phyloP scores from a whole-genome alignment of 2,888 invertebrate genomes.

The Caenorhabditis afra region DNA sequence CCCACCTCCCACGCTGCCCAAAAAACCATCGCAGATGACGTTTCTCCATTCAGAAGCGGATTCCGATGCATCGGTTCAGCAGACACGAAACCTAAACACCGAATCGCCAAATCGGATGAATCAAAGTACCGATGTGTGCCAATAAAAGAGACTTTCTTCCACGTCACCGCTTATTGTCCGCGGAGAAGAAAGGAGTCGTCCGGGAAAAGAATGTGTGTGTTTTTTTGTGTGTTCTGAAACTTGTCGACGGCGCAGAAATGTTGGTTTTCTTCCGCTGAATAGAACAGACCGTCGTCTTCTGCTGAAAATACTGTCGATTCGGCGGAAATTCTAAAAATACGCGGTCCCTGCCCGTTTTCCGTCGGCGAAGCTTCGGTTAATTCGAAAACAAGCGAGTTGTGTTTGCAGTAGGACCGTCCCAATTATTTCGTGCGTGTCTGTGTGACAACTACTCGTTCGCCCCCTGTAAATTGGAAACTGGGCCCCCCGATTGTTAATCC shows the following conservation, averaged over 20 bases:
- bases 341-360: background rate
- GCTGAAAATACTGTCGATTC: no score
- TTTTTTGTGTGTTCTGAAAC: background rate
- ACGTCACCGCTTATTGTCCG: constrained; percentile 9
- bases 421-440: constrained; percentile 29
- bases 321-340: background rate
- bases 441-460: constrained; percentile 11
- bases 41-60: constrained; percentile 20
- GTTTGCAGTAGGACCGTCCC: constrained; percentile 41
- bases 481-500: constrained; percentile 44
- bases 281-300: no score
- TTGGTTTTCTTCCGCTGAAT: background rate
- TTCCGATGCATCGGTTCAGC: constrained; percentile 38
- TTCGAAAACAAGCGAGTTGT: constrained; percentile 23
- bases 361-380: background rate
- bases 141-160: constrained; percentile 29
- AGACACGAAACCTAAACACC: constrained; percentile 10
- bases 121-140: constrained; percentile 41
- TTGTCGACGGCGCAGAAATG: background rate
- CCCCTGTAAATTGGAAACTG: constrained; percentile 40
- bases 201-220: background rate
- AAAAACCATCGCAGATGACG: constrained; percentile 22
- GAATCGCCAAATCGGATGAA: constrained; percentile 49
- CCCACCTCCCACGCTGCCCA: constrained; percentile 17
- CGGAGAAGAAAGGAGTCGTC: background rate